Evolutionary conservation across 2,888 invertebrate genomes (phyloP).

Genomic region (Seira ritae): DNA sequence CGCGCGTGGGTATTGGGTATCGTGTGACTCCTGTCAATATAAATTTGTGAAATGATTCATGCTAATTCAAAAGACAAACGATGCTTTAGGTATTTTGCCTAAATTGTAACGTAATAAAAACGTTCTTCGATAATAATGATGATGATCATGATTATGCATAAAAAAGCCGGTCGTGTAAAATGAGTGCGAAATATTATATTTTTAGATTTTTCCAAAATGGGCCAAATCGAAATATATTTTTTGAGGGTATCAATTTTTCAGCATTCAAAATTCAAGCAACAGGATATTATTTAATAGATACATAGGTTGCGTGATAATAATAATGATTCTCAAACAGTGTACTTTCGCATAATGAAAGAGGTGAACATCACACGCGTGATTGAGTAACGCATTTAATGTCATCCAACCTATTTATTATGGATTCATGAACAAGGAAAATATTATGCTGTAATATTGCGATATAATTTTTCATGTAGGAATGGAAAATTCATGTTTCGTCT

Average conservation of each 20-base stretch:
- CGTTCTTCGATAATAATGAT: too few species aligned
- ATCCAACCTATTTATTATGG: slow-evolving; percentile 9
- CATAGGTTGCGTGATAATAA: neutral
- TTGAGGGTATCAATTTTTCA: neutral
- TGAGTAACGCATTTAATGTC: slow-evolving; percentile 30
- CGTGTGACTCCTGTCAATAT: neutral
- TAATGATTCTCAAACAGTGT: neutral
- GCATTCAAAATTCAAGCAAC: neutral
- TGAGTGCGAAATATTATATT: neutral
- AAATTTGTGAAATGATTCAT: too few species aligned
- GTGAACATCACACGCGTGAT: slow-evolving; percentile 21
- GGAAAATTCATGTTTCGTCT: neutral
- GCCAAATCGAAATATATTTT: too few species aligned
- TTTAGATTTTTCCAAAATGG: neutral
- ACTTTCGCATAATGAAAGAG: too few species aligned
- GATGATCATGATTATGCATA: too few species aligned
- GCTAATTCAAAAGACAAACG: too few species aligned
- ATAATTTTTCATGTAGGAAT: neutral
- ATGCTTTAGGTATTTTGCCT: too few species aligned
- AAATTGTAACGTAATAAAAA: too few species aligned
- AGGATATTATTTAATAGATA: neutral
- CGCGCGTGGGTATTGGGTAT: neutral
- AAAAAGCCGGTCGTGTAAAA: neutral
- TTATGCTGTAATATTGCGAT: neutral
- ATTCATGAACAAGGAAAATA: neutral